phyloP scores from a whole-genome alignment of 1,140 invertebrate species.

The Lepidurus couesii region DNA sequence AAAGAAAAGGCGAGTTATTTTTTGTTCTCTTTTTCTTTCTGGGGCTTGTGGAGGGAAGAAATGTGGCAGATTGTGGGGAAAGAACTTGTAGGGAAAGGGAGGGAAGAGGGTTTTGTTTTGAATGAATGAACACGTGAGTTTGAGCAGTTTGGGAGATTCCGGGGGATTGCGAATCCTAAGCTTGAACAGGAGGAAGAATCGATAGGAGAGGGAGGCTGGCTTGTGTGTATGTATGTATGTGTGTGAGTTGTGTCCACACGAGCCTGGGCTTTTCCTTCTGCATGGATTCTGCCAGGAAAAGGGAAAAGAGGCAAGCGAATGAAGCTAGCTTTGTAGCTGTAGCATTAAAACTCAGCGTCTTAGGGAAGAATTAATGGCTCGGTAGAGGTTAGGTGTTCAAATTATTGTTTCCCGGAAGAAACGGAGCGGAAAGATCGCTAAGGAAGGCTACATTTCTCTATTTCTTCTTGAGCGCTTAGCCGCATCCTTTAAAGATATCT shows the following conservation, averaged over 20 bases:
- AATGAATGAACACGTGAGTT: conserved; percentile 7
- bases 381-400: no score
- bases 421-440: no score
- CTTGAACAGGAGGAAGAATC: background rate
- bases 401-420: no score
- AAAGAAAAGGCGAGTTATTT: conserved; percentile 30
- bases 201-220: background rate
- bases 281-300: background rate
- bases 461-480: no score
- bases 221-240: background rate
- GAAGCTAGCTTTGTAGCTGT: background rate
- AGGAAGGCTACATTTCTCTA: no score
- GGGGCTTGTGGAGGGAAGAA: background rate
- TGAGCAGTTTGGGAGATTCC: background rate
- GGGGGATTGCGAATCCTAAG: background rate
- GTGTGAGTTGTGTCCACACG: background rate
- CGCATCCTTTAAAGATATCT: no score
- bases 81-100: background rate
- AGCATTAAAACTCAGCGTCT: no score
- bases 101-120: background rate
- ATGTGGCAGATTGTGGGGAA: no score
- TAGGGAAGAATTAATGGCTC: no score
- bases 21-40: background rate
- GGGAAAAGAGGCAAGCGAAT: background rate
- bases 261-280: background rate